These are phyloP conservation scores for Blera fallax DNA, from an alignment of 2,888 invertebrate genomes.

Conservation along the genomic window DNA sequence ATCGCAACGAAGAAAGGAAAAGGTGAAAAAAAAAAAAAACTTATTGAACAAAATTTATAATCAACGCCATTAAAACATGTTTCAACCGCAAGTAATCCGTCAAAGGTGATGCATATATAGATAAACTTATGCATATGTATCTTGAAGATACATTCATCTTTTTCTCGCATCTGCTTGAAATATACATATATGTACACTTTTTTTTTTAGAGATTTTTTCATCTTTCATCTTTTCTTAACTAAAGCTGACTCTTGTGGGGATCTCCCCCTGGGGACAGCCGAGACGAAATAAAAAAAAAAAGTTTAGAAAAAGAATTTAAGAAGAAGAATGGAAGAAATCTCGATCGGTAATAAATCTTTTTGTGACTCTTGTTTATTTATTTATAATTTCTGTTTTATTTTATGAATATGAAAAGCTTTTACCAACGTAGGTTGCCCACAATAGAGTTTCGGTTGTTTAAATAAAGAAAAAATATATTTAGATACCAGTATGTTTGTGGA, in stretches of 20 bases:
- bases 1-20: neutral
- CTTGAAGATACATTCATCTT: constrained; percentile 68
- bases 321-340: constrained; percentile 62
- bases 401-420: constrained; percentile 20
- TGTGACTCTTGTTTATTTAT: constrained; percentile 35
- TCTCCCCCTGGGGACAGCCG: constrained; percentile 10
- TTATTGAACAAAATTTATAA: constrained; percentile 60
- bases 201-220: neutral
- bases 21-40: neutral
- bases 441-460: neutral
- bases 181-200: too few species aligned
- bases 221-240: constrained; percentile 19
- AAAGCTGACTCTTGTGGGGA: neutral
- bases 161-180: constrained; percentile 65
- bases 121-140: constrained; percentile 57
- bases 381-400: constrained; percentile 29
- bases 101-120: constrained; percentile 71
- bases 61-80: constrained; percentile 71
- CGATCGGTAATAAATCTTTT: constrained; percentile 61
- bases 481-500: neutral
- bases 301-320: constrained; percentile 26
- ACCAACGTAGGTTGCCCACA: constrained; percentile 26
- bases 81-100: constrained; percentile 71
- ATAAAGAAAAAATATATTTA: neutral
- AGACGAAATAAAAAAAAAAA: neutral